Percentiles rank a stretch among this genome's conserved stretches.
Evolutionary conservation across 1,140 invertebrate species (phyloP).

Genomic region (Planococcus citri): DNA sequence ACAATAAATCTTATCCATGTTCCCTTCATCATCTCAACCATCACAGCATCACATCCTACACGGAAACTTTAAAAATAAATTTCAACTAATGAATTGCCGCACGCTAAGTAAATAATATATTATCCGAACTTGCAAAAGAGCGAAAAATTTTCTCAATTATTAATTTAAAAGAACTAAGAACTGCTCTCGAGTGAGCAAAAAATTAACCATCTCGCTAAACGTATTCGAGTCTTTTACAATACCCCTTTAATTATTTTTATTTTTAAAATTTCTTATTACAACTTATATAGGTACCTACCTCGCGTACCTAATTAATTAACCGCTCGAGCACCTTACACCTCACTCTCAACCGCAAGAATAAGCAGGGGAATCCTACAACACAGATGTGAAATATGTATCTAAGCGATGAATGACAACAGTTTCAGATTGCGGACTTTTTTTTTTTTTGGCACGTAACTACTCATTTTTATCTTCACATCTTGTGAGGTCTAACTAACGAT

Average conservation of each 20-base stretch:
- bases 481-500: conserved; percentile 17
- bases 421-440: conserved; percentile 12
- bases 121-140: no score
- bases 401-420: conserved; percentile 18
- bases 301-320: background rate
- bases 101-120: background rate
- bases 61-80: background rate
- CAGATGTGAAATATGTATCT: conserved; percentile 13
- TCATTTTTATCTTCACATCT: conserved; percentile 9
- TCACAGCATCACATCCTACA: background rate
- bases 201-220: no score
- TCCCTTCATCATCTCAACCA: no score
- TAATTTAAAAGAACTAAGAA: no score
- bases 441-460: conserved; percentile 14
- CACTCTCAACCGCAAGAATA: no score
- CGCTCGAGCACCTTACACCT: no score
- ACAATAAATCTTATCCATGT: background rate
- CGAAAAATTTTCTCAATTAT: no score
- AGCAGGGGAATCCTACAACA: background rate
- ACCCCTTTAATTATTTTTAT: background rate
- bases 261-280: background rate
- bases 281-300: background rate
- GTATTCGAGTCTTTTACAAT: no score
- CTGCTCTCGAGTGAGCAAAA: no score
- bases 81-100: background rate